These are phyloP conservation scores for Pseudopleuronectes americanus DNA, from an alignment of 2,797 vertebrate genomes.

Conservation along the genomic window DNA sequence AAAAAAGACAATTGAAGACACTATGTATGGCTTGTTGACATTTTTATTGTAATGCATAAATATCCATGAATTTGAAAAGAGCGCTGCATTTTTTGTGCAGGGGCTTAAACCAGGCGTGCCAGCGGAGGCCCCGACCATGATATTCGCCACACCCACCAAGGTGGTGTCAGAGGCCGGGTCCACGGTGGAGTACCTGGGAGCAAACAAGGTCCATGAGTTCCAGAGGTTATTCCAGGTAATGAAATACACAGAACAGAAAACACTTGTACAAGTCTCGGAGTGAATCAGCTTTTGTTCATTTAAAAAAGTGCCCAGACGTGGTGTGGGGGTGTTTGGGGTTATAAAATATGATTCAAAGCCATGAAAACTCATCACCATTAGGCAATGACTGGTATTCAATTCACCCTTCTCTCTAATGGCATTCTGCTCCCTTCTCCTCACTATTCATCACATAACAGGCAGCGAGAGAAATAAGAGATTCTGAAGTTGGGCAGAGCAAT, in stretches of 20 bases:
- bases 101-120: slow-evolving; percentile 87
- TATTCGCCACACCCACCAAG: slow-evolving; percentile 91
- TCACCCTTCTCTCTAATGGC: slow-evolving; percentile 14
- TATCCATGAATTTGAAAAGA: not conserved
- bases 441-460: slow-evolving; percentile 25
- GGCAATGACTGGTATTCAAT: slow-evolving; percentile 30
- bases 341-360: not conserved
- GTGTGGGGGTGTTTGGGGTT: not conserved
- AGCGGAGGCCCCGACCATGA: slow-evolving; percentile 83
- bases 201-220: slow-evolving; percentile 90
- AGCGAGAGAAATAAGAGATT: slow-evolving; percentile 10
- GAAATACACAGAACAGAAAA: not conserved
- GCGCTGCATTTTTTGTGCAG: slow-evolving; percentile 66
- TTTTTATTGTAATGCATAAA: too few species aligned
- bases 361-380: not conserved
- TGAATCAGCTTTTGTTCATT: slow-evolving; percentile 3
- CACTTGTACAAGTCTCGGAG: not conserved
- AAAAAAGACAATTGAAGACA: too few species aligned
- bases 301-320: not conserved
- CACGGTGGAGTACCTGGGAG: slow-evolving; percentile 79
- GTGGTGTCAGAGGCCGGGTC: slow-evolving; percentile 78
- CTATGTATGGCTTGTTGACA: too few species aligned
- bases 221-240: slow-evolving; percentile 95
- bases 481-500: slow-evolving; percentile 14
- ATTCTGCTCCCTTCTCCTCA: not conserved